Evolutionary conservation across 2,797 vertebrate genomes (phyloP).

Genomic region (Pitangus sulphuratus): DNA sequence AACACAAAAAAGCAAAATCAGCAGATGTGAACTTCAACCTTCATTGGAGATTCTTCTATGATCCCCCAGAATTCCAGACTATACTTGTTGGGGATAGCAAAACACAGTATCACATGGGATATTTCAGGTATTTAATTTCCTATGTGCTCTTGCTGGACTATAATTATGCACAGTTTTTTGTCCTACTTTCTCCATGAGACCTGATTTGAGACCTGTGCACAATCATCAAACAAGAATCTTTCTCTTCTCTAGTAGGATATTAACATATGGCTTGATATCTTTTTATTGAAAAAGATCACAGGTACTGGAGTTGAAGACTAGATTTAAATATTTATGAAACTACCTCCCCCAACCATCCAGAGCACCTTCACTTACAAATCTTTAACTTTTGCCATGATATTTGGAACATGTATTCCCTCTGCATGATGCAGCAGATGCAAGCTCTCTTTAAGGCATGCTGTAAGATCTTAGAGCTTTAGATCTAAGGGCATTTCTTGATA

Average conservation of each 20-base stretch:
- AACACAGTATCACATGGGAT: constrained; percentile 91
- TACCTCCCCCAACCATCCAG: neutral
- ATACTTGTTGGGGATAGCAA: constrained; percentile 83
- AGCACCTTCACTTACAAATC: neutral
- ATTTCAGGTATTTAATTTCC: constrained; percentile 87
- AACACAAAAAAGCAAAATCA: constrained; percentile 80
- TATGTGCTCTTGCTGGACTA: neutral
- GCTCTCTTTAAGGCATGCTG: neutral
- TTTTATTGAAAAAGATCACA: neutral
- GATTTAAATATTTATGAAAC: neutral
- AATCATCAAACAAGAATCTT: neutral
- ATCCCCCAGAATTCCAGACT: constrained; percentile 97
- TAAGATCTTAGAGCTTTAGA: neutral
- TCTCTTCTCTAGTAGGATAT: neutral
- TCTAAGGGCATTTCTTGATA: neutral
- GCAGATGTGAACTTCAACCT: constrained; percentile 84
- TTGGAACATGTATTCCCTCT: neutral
- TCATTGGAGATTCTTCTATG: constrained; percentile 96
- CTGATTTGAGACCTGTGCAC: accelerated
- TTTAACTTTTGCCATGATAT: neutral
- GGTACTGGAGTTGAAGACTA: neutral
- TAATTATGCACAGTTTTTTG: neutral
- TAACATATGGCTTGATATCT: neutral
- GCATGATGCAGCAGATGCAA: neutral
- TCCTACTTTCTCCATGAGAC: neutral